Evolutionary conservation across 2,797 vertebrate species (phyloP).

Genomic region (Aselliscus stoliczkanus): DNA sequence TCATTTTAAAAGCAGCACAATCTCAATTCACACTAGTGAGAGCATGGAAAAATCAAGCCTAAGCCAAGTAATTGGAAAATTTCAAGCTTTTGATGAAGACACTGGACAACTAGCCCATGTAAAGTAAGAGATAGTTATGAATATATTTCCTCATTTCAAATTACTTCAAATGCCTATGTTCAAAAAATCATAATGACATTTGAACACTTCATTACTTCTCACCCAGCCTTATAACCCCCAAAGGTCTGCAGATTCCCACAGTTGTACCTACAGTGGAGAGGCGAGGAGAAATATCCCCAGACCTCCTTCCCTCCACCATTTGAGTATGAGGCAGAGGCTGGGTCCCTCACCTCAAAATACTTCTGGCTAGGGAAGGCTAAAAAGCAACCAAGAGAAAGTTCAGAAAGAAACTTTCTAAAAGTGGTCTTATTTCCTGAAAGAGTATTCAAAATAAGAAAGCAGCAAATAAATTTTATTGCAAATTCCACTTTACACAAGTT

Average conservation of each 20-base stretch:
- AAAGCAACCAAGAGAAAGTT: background rate
- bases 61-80: constrained; percentile 83
- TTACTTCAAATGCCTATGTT: background rate
- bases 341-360: background rate
- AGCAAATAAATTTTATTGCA: background rate
- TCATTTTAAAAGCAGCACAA: constrained; percentile 82
- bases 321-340: background rate
- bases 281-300: background rate
- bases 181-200: background rate
- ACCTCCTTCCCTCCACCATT: background rate
- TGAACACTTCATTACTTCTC: background rate
- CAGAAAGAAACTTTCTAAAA: background rate
- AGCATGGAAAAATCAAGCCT: constrained; percentile 73
- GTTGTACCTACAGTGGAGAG: background rate
- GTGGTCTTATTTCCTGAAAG: background rate
- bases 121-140: constrained; percentile 80
- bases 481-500: background rate
- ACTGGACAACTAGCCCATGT: constrained; percentile 84
- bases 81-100: constrained; percentile 88
- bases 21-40: constrained; percentile 85
- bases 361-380: background rate
- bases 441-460: background rate
- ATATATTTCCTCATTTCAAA: background rate
- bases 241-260: background rate
- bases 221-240: background rate